Evolutionary conservation across 2,797 vertebrate species (phyloP), one percentile per base, ranked within the genome.

Genomic region (Acrocephalus scirpaceus): DNA sequence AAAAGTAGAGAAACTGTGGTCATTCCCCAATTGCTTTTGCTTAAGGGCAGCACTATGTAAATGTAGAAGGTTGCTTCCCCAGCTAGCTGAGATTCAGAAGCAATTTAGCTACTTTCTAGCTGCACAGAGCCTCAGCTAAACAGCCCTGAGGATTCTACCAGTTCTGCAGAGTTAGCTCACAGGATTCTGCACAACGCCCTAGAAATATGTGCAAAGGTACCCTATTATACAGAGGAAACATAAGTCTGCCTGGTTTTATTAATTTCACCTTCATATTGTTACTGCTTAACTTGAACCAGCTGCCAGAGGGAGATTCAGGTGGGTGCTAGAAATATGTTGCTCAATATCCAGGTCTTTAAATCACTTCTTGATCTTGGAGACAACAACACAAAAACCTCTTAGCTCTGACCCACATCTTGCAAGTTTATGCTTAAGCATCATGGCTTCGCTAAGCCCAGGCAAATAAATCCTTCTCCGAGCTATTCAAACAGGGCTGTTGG

Each of bases 11-110:
- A 86, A 91, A 77, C 34, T 91, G 58, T 86, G 91, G 88, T 95
- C 92, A 81, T 93, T 88, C 73, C 50, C 48, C 30, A 6, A 42
- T 92, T 84, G 47, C 38, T 95, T 94, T 92, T 89, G 91, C 92
- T 92, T 67, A 73, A 84, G 92, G 88, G 53, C 74, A 91, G 79
- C 51, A 32, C 47, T 88, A 32, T 95, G 73, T 78, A 94, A 92
- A 92, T 92, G 45, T 26, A 67, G 66, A 78, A 51, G 27, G 58
- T 90, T 93, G 66, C 62, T 86, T 90, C 66, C 45, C 27, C 69
- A 54, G 54, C 44, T 61, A 83, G 27, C 65, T 75, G 73, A 88
- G 62, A 86, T 83, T 79, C 79, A 90, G 69, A 71, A 95, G 54
- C 25, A 71, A 47, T 91, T 95, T 86, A 86, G 32, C 53, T 87